Evolutionary conservation across 2,113 vertebrate genomes (phyloP).

Genomic region (Rhodinocichla rosea): DNA sequence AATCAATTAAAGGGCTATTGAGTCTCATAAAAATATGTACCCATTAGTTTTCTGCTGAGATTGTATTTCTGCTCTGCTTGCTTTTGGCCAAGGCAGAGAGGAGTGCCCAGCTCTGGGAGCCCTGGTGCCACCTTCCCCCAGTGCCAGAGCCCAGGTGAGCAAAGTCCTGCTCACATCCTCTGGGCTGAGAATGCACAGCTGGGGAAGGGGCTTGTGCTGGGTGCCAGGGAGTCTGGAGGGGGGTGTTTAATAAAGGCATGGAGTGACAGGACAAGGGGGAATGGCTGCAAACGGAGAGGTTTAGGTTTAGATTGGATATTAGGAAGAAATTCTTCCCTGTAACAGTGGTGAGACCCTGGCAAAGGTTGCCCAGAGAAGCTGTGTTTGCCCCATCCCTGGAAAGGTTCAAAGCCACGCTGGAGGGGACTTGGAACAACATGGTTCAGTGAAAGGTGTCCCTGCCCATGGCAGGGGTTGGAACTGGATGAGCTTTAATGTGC

Average conservation of each 20-base stretch:
- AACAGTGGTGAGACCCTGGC: too few species aligned
- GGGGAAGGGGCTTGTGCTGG: neutral
- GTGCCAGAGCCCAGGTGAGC: neutral
- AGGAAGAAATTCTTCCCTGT: neutral
- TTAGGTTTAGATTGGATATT: neutral
- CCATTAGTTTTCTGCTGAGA: constrained; percentile 47
- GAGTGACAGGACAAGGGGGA: neutral
- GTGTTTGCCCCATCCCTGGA: neutral
- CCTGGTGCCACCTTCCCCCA: neutral
- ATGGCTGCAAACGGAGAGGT: neutral
- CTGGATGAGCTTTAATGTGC: neutral
- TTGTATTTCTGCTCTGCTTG: neutral
- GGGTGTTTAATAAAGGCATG: neutral
- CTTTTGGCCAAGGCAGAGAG: neutral
- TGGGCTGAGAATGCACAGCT: neutral
- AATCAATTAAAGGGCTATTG: constrained; percentile 64
- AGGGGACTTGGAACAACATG: neutral
- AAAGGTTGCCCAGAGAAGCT: neutral
- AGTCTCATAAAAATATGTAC: constrained; percentile 48
- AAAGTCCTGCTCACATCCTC: accelerated
- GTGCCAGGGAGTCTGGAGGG: neutral
- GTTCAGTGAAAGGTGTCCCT: neutral
- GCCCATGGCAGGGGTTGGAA: neutral
- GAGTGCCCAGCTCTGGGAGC: neutral
- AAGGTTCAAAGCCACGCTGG: neutral